Evolutionary conservation across 2,113 vertebrate species (phyloP).

Genomic region (Sceloporus tristichus): DNA sequence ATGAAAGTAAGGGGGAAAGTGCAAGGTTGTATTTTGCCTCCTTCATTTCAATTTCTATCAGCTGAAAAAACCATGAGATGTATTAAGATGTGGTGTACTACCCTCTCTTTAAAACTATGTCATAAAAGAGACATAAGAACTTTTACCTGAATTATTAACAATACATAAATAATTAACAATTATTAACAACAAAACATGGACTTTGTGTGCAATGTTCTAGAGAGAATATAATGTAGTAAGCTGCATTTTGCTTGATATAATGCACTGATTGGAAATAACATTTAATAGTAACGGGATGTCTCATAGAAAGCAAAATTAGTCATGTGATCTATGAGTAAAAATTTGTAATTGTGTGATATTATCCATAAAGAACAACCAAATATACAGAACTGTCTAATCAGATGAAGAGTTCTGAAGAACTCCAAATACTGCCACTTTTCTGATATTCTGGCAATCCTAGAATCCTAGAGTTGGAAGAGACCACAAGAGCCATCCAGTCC

Average conservation of each 20-base stretch:
- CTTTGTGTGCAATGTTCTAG: neutral
- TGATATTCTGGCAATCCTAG: too few relatives aligned
- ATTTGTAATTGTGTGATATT: too few relatives aligned
- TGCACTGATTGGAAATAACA: neutral
- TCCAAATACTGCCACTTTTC: too few relatives aligned
- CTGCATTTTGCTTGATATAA: neutral
- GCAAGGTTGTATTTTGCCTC: neutral
- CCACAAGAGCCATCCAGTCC: too few relatives aligned
- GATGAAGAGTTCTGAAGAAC: too few relatives aligned
- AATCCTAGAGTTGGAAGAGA: too few relatives aligned
- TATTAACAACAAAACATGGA: neutral
- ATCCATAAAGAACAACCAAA: too few relatives aligned
- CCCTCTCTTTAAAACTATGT: neutral
- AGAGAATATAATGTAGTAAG: neutral
- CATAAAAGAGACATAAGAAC: neutral
- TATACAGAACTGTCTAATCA: too few relatives aligned
- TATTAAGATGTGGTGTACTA: neutral
- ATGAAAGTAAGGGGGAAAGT: neutral
- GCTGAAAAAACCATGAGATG: neutral
- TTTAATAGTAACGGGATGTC: neutral
- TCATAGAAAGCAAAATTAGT: too few relatives aligned
- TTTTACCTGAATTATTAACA: constrained; percentile 22
- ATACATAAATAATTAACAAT: constrained; percentile 2
- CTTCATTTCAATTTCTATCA: constrained; percentile 20
- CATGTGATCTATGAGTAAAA: too few relatives aligned